Base-by-base conservation (phyloP, 2,888 invertebrate genomes). In the Invenusta paracnida region DNA sequence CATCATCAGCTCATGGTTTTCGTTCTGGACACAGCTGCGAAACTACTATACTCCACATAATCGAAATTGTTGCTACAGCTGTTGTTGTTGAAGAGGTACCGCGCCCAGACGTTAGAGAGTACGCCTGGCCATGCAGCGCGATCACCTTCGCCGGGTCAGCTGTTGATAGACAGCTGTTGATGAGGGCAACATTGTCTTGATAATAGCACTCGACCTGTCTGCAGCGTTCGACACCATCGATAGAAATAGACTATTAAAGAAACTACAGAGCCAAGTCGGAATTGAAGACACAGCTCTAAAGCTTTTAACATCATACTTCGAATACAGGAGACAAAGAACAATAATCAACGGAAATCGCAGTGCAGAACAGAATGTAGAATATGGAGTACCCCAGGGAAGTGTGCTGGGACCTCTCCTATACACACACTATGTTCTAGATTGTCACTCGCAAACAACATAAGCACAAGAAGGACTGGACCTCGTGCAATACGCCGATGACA, bases 21-120 rank as follows among this genome's bases (percentile, higher is more conserved):
- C 73, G 73, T 73, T 23, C 25, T 2, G 73, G 73, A 73, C 73
- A 73, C 73, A 73, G 73, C 73, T 73, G 73, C 27, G 73, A 73
- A 23, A 73, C 73, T 25, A 23, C 73, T 73, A 73, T 73, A 23
- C 73, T 73, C 73, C 73, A 73, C 25, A 73, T 73, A 73, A 73
- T 73, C 73, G 73, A 73, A 5, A 73, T 73, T 25, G 73, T 73
- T 73, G 73, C 73, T 73, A 73, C 17, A 73, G 73, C 73, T 73
- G 73, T 73, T 73, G 73, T 13, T 73, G 73, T n/a, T n/a, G n/a
- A n/a, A n/a, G n/a, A n/a, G n/a, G n/a, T n/a, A n/a, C n/a, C n/a
- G n/a, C n/a, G n/a, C n/a, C n/a, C n/a, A n/a, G n/a, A n/a, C n/a
- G n/a, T n/a, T n/a, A n/a, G n/a, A n/a, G n/a, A n/a, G n/a, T n/a